Conservation (phyloP, 1,140 invertebrate species). For the Drosophila pachea region DNA sequence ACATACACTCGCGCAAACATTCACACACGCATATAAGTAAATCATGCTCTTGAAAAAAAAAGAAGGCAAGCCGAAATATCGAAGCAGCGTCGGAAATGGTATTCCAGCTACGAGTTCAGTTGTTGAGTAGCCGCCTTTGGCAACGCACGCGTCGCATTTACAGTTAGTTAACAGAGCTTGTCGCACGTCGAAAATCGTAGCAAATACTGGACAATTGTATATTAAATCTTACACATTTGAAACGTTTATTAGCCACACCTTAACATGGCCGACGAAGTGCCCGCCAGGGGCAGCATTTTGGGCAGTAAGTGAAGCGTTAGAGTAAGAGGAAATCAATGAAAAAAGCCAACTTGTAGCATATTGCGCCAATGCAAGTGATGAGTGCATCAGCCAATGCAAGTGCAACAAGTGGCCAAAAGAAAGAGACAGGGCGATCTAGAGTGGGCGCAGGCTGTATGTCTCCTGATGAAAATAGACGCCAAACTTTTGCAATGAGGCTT, state of each 20-base stretch:
- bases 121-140: slow-evolving; percentile 59
- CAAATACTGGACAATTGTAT: too few species aligned
- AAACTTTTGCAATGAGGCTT: slow-evolving; percentile 13
- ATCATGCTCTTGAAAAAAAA: slow-evolving; percentile 26
- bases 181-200: neutral
- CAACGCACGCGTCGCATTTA: slow-evolving; percentile 48
- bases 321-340: neutral
- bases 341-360: neutral
- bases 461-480: slow-evolving; percentile 34
- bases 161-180: neutral
- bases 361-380: slow-evolving; percentile 52
- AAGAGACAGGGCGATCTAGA: neutral
- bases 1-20: slow-evolving; percentile 17
- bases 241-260: slow-evolving; percentile 5
- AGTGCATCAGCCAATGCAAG: slow-evolving; percentile 50
- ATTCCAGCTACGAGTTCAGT: slow-evolving; percentile 64
- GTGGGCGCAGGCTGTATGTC: neutral
- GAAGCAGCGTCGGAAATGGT: slow-evolving; percentile 49
- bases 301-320: slow-evolving; percentile 68
- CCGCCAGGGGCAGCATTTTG: slow-evolving; percentile 71
- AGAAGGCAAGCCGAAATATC: slow-evolving; percentile 22
- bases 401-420: slow-evolving; percentile 58
- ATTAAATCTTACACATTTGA: slow-evolving; percentile 5
- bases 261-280: slow-evolving; percentile 70
- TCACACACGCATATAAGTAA: neutral